Conservation (phyloP, 2,113 vertebrate species). For the Aspidoscelis tigris region DNA sequence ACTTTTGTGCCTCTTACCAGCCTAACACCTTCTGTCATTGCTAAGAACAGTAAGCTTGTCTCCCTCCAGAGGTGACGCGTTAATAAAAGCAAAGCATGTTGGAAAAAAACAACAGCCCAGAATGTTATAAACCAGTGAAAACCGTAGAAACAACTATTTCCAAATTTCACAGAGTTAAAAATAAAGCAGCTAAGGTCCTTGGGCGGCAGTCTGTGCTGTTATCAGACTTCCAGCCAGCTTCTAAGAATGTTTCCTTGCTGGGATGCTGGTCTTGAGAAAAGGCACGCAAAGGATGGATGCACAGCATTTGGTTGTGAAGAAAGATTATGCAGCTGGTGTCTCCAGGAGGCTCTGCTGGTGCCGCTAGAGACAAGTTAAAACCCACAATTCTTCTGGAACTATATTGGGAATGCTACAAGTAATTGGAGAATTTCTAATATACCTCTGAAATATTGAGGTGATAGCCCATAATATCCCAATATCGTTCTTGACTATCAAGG, state of each 20-base stretch:
- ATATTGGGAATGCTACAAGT: too few species aligned
- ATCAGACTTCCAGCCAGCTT: background rate
- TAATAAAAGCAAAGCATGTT: background rate
- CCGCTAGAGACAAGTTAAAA: too few species aligned
- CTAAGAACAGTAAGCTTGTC: background rate
- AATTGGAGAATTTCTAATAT: too few species aligned
- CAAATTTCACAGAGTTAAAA: background rate
- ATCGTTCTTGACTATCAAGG: too few species aligned
- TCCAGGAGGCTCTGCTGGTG: background rate
- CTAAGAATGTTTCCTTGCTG: background rate
- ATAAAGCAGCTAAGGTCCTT: too few species aligned
- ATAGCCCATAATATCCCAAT: too few species aligned
- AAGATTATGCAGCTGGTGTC: background rate
- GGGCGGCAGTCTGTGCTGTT: background rate
- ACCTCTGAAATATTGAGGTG: too few species aligned
- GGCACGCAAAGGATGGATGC: background rate
- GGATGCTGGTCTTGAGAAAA: background rate
- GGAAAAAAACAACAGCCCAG: background rate
- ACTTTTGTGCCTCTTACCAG: background rate
- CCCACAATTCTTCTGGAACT: too few species aligned
- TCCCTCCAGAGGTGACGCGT: background rate
- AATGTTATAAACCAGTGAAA: background rate
- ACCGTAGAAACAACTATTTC: background rate
- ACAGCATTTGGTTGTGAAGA: background rate
- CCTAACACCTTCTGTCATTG: background rate